These are phyloP conservation scores for Poeciliopsis retropinna DNA, from an alignment of 2,113 vertebrate genomes.

Conservation along the genomic window DNA sequence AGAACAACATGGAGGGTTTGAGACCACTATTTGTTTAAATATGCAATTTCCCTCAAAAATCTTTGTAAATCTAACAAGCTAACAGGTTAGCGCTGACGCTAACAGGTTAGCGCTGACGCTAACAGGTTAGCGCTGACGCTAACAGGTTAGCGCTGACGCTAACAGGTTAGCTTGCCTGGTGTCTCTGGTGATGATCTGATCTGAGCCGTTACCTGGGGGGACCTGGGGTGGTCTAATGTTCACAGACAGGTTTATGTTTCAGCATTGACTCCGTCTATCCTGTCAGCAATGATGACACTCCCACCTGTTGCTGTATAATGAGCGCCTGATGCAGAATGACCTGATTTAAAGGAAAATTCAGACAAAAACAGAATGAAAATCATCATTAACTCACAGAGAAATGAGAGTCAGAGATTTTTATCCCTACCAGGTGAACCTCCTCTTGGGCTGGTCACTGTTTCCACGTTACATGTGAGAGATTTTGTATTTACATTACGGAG, in stretches of 20 bases:
- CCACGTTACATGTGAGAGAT: not conserved
- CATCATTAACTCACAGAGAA: not conserved
- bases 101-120: too few relatives aligned
- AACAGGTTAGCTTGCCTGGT: too few relatives aligned
- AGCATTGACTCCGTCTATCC: not conserved
- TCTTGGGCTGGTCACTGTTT: not conserved
- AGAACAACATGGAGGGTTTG: too few relatives aligned
- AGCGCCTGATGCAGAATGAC: not conserved
- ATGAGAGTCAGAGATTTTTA: too few relatives aligned
- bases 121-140: too few relatives aligned
- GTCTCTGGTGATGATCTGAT: too few relatives aligned
- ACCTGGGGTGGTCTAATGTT: not conserved
- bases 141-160: too few relatives aligned
- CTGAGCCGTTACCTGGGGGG: not conserved
- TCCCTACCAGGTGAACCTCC: not conserved
- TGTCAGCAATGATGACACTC: not conserved
- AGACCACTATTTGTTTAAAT: too few relatives aligned
- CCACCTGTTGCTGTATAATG: accelerated
- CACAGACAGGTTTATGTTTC: not conserved
- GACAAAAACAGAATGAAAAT: not conserved
- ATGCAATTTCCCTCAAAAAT: too few relatives aligned
- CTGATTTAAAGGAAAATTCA: not conserved
- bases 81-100: too few relatives aligned
- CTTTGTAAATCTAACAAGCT: too few relatives aligned
- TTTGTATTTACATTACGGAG: not conserved